Base-by-base conservation (phyloP, 2,888 invertebrate species). In the Platerodrilus igneus region DNA sequence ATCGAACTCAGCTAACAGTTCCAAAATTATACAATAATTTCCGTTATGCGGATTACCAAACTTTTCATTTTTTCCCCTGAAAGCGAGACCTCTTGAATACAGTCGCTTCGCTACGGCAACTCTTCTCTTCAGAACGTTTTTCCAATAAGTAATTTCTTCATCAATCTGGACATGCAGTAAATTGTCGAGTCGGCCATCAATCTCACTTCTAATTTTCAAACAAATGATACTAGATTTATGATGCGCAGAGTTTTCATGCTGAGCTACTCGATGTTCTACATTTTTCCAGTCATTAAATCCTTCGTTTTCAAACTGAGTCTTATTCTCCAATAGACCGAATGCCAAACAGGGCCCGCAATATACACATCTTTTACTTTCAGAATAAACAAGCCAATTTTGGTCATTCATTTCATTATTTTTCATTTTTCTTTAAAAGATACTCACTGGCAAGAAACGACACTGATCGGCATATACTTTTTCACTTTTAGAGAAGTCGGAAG, bases 231-330 rank as follows among this genome's bases (percentile, higher is more conserved):
- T 33, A 28, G 39, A 49, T 46, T 50, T 52, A 48, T 51, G 52
- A 47, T 29, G 32, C 10, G 41, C 37, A 47, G 40, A 50, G 29
- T 37, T 50, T 51, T 53, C 53, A 46, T 52, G 51, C 25, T 49
- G 26, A 45, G 34, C 37, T 41, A 46, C 41, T 41, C 46, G 46
- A 19, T 27, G 13, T 41, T 43, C 46, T 49, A 50, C 48, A 41
- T 54, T 50, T 48, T 52, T 52, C 52, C 53, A 52, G 28, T 52
- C 42, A 50, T 49, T 50, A 29, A 51, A 52, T 45, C 52, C 52
- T 47, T 47, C 47, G 26, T 50, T 40, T 30, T 48, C 43, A 22
- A 51, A 49, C 25, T 48, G 41, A 19, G 41, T 41, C 26, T 15
- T 47, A 32, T 43, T 26, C 41, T 47, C 39, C 35, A 51, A 36